Conservation (phyloP, 2,888 invertebrate genomes). For the Drosophila merina region DNA sequence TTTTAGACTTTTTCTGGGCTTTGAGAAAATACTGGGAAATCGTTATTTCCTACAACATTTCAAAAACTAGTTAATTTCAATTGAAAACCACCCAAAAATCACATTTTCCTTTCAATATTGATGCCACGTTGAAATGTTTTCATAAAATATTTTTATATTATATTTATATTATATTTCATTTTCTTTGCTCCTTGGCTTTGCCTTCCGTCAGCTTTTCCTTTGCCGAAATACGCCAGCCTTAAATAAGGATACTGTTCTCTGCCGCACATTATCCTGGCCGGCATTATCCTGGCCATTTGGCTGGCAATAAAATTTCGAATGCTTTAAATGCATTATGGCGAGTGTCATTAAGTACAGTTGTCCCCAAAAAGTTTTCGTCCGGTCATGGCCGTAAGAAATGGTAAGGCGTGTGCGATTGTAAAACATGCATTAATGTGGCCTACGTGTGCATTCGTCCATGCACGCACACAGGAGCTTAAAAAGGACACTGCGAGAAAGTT, state of each 20-base stretch:
- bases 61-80: neutral
- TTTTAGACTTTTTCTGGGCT: no score
- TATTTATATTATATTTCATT: no score
- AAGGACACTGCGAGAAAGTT: neutral
- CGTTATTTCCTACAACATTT: neutral
- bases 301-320: slow-evolving; percentile 48
- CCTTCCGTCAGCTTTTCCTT: neutral
- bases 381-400: slow-evolving; percentile 23
- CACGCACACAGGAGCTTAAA: slow-evolving; percentile 19
- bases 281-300: slow-evolving; percentile 25
- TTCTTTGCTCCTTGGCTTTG: slow-evolving; percentile 1
- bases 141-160: no score
- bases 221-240: slow-evolving; percentile 9
- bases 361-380: slow-evolving; percentile 31
- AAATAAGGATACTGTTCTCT: slow-evolving; percentile 1
- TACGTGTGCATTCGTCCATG: slow-evolving; percentile 41
- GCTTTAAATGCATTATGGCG: slow-evolving; percentile 59
- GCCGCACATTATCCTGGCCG: neutral
- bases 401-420: slow-evolving; percentile 56
- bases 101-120: neutral
- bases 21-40: no score
- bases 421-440: slow-evolving; percentile 67
- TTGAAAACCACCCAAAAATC: neutral
- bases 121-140: slow-evolving; percentile 8
- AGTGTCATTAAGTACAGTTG: slow-evolving; percentile 48